Evolutionary conservation across 2,888 invertebrate species (phyloP).

Genomic region (Andrena fulva): DNA sequence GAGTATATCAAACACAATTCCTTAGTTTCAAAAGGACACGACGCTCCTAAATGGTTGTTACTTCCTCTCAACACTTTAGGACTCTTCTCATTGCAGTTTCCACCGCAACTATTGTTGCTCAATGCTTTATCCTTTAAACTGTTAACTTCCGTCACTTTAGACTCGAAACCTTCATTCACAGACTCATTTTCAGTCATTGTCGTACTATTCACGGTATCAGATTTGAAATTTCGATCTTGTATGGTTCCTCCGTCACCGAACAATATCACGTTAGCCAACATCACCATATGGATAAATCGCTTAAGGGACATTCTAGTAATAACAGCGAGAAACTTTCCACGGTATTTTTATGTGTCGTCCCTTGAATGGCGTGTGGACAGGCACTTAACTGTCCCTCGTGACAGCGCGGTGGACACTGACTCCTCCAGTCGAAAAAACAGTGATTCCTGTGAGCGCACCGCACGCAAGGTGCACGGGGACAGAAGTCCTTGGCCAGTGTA

Average conservation of each 20-base stretch:
- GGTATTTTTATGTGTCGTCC: slow-evolving; percentile 12
- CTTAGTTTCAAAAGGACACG: slow-evolving; percentile 38
- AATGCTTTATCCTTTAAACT: not conserved
- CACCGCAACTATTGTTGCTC: not conserved
- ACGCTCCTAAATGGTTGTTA: not conserved
- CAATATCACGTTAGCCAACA: not conserved
- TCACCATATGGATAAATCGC: slow-evolving; percentile 12
- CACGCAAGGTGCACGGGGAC: slow-evolving; percentile 69
- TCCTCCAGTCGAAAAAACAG: slow-evolving; percentile 63
- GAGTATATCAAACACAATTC: slow-evolving; percentile 67
- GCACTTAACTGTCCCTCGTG: slow-evolving; percentile 44
- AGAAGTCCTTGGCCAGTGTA: slow-evolving; percentile 53
- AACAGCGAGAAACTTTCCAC: not conserved
- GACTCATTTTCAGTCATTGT: not conserved
- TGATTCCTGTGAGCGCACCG: slow-evolving; percentile 67
- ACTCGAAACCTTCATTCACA: not conserved
- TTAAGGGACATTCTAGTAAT: slow-evolving; percentile 23
- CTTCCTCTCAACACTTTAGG: not conserved
- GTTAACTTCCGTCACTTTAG: not conserved
- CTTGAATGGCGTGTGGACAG: slow-evolving; percentile 1
- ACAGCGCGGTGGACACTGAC: slow-evolving; percentile 70
- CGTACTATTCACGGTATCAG: not conserved
- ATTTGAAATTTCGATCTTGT: not conserved
- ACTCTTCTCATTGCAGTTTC: not conserved
- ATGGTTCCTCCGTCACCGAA: slow-evolving; percentile 3